Evolutionary conservation across 2,888 invertebrate species (phyloP).

Genomic region (Tachina grossa): DNA sequence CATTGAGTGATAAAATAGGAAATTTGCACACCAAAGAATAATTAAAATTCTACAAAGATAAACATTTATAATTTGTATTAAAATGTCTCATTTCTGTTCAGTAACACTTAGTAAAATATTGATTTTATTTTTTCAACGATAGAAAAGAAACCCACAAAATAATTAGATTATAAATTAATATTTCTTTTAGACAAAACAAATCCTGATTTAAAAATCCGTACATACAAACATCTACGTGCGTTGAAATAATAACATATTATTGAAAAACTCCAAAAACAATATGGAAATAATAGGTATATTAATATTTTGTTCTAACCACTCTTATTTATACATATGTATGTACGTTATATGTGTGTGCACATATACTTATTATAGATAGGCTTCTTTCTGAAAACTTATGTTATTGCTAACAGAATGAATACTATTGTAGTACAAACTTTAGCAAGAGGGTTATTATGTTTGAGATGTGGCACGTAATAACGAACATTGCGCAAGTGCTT

Average conservation of each 20-base stretch:
- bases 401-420: conserved; percentile 22
- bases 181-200: too few species aligned
- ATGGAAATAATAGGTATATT: neutral
- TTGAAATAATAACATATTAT: neutral
- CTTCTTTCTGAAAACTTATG: conserved; percentile 21
- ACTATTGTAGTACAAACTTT: conserved; percentile 27
- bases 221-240: neutral
- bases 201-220: neutral
- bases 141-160: conserved; percentile 8
- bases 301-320: conserved; percentile 7
- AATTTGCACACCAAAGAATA: neutral
- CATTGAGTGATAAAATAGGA: too few species aligned
- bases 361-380: neutral
- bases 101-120: conserved; percentile 34
- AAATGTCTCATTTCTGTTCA: neutral
- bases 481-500: conserved; percentile 59
- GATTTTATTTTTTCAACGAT: conserved; percentile 35
- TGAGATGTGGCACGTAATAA: conserved; percentile 14
- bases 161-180: conserved; percentile 35
- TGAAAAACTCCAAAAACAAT: neutral
- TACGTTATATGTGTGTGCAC: neutral
- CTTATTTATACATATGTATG: neutral
- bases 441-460: conserved; percentile 46
- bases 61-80: neutral
- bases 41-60: neutral